Conservation (phyloP, 2,888 invertebrate genomes). For the Plagodis pulveraria region DNA sequence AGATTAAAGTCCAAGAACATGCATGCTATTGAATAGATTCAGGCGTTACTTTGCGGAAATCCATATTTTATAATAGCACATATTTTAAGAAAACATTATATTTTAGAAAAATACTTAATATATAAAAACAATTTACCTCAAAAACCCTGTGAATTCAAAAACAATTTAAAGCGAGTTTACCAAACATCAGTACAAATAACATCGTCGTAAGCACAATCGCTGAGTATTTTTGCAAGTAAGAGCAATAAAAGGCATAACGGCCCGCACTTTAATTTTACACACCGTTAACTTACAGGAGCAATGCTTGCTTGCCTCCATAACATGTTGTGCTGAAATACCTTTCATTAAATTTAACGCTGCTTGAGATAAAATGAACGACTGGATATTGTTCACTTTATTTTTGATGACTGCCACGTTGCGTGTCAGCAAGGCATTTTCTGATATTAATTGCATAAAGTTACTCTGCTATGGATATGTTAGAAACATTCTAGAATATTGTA, state of each 20-base stretch:
- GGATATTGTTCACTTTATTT: not conserved
- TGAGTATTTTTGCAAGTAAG: slow-evolving; percentile 6
- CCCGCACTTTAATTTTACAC: slow-evolving; percentile 27
- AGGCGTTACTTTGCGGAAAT: no score
- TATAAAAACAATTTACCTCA: no score
- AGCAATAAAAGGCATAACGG: slow-evolving; percentile 24
- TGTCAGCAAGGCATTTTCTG: not conserved
- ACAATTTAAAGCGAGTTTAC: not conserved
- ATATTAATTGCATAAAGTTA: no score
- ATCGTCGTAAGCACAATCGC: slow-evolving; percentile 13
- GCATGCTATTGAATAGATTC: no score
- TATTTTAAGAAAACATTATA: no score
- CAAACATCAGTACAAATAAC: not conserved
- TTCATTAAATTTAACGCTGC: slow-evolving; percentile 19
- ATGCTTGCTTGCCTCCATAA: slow-evolving; percentile 12
- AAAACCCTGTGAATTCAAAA: not conserved
- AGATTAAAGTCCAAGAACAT: no score
- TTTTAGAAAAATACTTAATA: no score
- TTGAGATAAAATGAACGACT: slow-evolving; percentile 5
- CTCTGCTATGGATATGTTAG: no score
- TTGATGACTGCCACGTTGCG: not conserved
- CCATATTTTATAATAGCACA: no score
- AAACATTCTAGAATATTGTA: no score
- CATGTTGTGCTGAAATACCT: slow-evolving; percentile 17
- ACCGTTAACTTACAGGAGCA: slow-evolving; percentile 21